These are phyloP conservation scores for Fulmarus glacialis DNA, from an alignment of 2,113 vertebrate species.

Conservation along the genomic window DNA sequence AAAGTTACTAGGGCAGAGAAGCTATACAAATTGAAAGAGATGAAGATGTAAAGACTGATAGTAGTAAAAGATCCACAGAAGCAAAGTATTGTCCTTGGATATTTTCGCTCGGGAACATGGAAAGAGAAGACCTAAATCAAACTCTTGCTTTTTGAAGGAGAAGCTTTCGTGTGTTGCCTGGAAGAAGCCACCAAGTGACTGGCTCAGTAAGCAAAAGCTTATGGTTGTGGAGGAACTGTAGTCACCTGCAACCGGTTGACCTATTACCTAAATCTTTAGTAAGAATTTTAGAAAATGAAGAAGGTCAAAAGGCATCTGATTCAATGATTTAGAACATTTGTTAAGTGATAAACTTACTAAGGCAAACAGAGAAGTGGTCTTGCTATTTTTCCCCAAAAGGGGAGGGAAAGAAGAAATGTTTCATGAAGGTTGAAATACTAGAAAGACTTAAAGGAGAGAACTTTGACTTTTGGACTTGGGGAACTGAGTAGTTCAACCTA, in stretches of 20 bases:
- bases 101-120: neutral
- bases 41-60: neutral
- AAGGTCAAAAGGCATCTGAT: neutral
- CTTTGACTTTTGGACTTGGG: neutral
- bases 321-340: neutral
- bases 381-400: neutral
- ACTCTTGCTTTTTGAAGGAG: fast-evolving
- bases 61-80: neutral
- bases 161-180: neutral
- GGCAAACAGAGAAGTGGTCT: neutral
- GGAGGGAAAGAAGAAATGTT: neutral
- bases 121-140: neutral
- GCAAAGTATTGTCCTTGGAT: fast-evolving
- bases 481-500: neutral
- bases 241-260: neutral
- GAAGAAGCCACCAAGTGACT: neutral
- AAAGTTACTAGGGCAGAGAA: neutral
- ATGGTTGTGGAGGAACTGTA: neutral
- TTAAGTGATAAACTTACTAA: neutral
- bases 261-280: neutral
- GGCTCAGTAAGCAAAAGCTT: neutral
- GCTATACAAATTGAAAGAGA: neutral
- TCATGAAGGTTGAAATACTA: neutral
- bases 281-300: neutral
- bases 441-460: neutral